Evolutionary conservation across 2,888 invertebrate genomes (phyloP).

Genomic region (Lingula anatina): DNA sequence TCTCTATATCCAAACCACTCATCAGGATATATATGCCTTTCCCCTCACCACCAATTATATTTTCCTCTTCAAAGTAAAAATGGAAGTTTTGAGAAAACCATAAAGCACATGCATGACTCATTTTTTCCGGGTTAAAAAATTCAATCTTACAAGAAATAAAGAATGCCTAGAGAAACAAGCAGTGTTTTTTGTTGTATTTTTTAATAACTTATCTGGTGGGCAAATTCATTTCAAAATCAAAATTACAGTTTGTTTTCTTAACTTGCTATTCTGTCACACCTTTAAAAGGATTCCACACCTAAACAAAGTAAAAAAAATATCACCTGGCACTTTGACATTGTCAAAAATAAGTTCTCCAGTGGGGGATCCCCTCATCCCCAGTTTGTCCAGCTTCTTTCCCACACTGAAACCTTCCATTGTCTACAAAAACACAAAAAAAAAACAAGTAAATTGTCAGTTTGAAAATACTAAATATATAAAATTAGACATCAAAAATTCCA

Average conservation of each 20-base stretch:
- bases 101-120: no score
- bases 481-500: neutral
- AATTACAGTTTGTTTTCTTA: no score
- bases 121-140: no score
- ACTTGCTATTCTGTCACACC: no score
- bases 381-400: constrained; percentile 87
- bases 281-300: constrained; percentile 65
- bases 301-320: constrained; percentile 13
- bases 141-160: no score
- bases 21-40: constrained; percentile 95
- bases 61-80: constrained; percentile 58
- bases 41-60: constrained; percentile 72
- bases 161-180: no score
- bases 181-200: no score
- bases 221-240: no score
- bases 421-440: constrained; percentile 18
- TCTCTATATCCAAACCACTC: constrained; percentile 91
- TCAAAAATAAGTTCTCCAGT: constrained; percentile 95
- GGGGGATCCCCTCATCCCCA: constrained; percentile 97
- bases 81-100: no score
- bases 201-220: no score
- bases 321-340: constrained; percentile 80
- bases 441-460: neutral
- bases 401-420: constrained; percentile 79
- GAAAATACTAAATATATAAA: constrained; percentile 2